phyloP scores from a whole-genome alignment of 1,140 invertebrate genomes.

The Drosophila leontia region DNA sequence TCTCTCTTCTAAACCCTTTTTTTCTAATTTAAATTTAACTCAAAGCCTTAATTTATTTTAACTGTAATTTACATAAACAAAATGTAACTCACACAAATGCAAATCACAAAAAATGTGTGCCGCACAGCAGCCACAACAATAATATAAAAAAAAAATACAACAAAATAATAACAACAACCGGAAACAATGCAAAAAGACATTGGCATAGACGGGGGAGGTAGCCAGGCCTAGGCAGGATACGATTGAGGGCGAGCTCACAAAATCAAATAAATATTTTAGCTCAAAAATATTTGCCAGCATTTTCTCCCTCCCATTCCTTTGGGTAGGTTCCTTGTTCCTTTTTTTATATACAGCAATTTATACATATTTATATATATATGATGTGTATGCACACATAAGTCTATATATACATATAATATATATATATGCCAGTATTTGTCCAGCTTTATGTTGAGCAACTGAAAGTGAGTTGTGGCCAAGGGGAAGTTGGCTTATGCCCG shows the following conservation, averaged over 20 bases:
- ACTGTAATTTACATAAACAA: slow-evolving; percentile 17
- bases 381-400: not conserved
- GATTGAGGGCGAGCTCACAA: slow-evolving; percentile 23
- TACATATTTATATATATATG: not conserved
- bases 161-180: slow-evolving; percentile 24
- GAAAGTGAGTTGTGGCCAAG: slow-evolving; percentile 55
- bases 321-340: slow-evolving; percentile 8
- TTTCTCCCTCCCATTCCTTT: slow-evolving; percentile 5
- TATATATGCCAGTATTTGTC: slow-evolving; percentile 21
- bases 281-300: slow-evolving; percentile 60
- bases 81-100: slow-evolving; percentile 20
- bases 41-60: not conserved
- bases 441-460: slow-evolving; percentile 50
- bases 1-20: not conserved
- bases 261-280: slow-evolving; percentile 74
- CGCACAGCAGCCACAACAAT: slow-evolving; percentile 20
- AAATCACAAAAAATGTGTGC: slow-evolving; percentile 26
- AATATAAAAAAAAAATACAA: slow-evolving; percentile 16
- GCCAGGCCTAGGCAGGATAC: slow-evolving; percentile 5
- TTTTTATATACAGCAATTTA: not conserved
- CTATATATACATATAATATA: not conserved
- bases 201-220: not conserved
- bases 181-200: slow-evolving; percentile 44
- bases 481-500: slow-evolving; percentile 24
- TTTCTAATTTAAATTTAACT: not conserved